phyloP scores from a whole-genome alignment of 2,797 vertebrate genomes.

The Scleropages formosus region DNA sequence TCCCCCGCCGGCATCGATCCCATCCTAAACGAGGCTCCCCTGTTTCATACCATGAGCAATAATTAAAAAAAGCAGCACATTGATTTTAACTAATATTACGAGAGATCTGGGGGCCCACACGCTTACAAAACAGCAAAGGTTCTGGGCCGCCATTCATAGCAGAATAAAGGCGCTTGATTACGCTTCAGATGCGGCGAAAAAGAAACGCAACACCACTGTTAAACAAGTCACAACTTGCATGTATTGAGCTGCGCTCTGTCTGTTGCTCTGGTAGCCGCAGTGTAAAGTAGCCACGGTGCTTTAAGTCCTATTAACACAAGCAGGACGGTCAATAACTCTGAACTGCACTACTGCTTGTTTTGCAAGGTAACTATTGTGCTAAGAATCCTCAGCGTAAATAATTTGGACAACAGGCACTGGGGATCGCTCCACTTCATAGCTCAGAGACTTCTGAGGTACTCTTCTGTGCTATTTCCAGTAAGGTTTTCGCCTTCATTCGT shows the following conservation, averaged over 20 bases:
- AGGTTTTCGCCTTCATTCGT: neutral
- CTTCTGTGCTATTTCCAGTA: neutral
- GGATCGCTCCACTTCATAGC: too few relatives aligned
- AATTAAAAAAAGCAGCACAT: constrained; percentile 99
- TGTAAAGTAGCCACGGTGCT: constrained; percentile 52
- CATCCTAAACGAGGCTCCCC: constrained; percentile 97
- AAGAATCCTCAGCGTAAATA: neutral
- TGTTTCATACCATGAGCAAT: constrained; percentile 99
- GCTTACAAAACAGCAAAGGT: constrained; percentile 87
- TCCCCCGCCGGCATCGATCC: constrained; percentile 97
- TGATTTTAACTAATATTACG: constrained; percentile 99
- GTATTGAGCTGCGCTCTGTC: constrained; percentile 67
- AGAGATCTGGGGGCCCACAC: constrained; percentile 98
- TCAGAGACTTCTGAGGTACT: neutral
- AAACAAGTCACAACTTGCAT: constrained; percentile 73
- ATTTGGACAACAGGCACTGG: neutral
- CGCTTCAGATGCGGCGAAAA: constrained; percentile 65
- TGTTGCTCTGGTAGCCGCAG: neutral
- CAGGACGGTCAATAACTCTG: constrained; percentile 47
- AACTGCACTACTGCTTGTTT: constrained; percentile 38
- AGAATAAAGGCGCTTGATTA: constrained; percentile 77
- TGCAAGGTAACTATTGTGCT: constrained; percentile 34
- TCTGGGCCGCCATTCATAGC: constrained; percentile 68
- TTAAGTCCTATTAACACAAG: constrained; percentile 65
- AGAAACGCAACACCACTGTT: constrained; percentile 70